phyloP scores from a whole-genome alignment of 1,140 invertebrate species.

The Neuroterus valhalla region DNA sequence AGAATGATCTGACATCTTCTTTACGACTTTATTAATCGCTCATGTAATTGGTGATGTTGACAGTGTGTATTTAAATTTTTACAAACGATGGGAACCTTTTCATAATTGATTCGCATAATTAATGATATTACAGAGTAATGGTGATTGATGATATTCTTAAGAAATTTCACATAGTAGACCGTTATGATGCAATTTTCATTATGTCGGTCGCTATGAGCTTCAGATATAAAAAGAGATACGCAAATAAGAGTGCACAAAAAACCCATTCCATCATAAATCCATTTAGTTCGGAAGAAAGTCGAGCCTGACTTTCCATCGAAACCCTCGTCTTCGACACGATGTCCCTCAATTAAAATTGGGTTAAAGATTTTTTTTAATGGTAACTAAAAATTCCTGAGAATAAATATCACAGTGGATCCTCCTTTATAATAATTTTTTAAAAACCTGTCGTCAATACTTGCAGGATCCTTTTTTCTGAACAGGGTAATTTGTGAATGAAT shows the following conservation, averaged over 20 bases:
- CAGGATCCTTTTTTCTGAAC: no score
- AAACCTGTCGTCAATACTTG: no score
- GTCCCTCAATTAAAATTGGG: no score
- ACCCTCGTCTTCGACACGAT: conserved; percentile 32
- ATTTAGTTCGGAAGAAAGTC: conserved; percentile 43
- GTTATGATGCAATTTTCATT: conserved; percentile 17
- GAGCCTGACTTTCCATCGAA: conserved; percentile 6
- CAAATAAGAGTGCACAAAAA: neutral
- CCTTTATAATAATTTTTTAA: no score
- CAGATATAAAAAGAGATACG: neutral
- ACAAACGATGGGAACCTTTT: neutral
- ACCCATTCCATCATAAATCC: neutral
- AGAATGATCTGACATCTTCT: neutral
- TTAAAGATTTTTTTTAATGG: no score
- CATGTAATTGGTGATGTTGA: neutral
- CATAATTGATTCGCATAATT: conserved; percentile 20
- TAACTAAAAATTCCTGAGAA: no score
- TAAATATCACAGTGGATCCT: no score
- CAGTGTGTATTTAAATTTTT: neutral
- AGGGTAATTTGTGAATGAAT: no score
- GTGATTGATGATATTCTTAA: conserved; percentile 9
- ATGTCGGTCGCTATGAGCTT: neutral
- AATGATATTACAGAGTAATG: neutral
- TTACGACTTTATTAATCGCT: neutral
- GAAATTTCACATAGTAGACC: neutral